These are phyloP conservation scores for Lordiphosa stackelbergi DNA, from an alignment of 1,140 invertebrate species.

Conservation along the genomic window DNA sequence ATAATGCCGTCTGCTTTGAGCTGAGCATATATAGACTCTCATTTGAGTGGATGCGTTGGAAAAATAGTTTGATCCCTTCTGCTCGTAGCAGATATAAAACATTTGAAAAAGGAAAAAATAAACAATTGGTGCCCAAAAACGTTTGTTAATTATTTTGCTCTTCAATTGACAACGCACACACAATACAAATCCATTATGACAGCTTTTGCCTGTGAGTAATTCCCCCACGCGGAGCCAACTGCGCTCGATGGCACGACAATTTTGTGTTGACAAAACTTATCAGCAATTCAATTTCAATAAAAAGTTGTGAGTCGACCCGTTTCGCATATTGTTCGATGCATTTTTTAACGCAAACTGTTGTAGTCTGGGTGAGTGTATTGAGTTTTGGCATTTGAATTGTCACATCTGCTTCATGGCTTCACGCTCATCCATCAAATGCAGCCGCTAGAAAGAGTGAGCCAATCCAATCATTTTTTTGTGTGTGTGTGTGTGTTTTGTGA, in stretches of 20 bases:
- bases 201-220: slow-evolving; percentile 5
- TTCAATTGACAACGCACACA: slow-evolving; percentile 14
- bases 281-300: slow-evolving; percentile 76
- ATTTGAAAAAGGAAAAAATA: slow-evolving; percentile 4
- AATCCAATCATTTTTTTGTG: slow-evolving; percentile 70
- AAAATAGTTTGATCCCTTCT: neutral
- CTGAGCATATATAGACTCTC: no score
- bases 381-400: slow-evolving; percentile 72
- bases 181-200: slow-evolving; percentile 58
- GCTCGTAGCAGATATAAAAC: slow-evolving; percentile 3
- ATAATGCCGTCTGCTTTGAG: no score
- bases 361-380: slow-evolving; percentile 30
- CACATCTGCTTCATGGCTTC: slow-evolving; percentile 68
- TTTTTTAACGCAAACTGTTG: slow-evolving; percentile 57
- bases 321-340: slow-evolving; percentile 60
- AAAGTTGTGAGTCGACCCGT: slow-evolving; percentile 49
- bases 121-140: slow-evolving; percentile 11
- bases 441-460: slow-evolving; percentile 56
- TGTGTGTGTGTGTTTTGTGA: slow-evolving; percentile 31
- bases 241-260: slow-evolving; percentile 34
- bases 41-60: no score
- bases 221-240: slow-evolving; percentile 5
- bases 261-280: slow-evolving; percentile 73
- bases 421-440: slow-evolving; percentile 72
- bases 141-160: slow-evolving; percentile 34